Conservation (phyloP, 2,113 vertebrate genomes). For the Semnopithecus entellus region DNA sequence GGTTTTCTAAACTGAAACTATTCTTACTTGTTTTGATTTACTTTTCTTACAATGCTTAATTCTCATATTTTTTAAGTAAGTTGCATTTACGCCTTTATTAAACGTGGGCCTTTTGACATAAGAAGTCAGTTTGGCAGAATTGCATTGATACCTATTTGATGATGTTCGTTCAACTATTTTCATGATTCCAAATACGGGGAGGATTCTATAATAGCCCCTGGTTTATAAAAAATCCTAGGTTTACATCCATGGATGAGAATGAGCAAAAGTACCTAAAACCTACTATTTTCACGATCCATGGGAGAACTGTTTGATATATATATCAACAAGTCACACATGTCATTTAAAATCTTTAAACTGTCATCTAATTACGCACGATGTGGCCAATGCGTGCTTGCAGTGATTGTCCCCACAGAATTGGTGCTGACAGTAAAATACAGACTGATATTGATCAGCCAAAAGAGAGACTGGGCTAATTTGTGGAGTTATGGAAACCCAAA, state of each 20-base stretch:
- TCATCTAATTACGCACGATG: background rate
- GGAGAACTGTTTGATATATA: background rate
- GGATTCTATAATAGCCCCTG: background rate
- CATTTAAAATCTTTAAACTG: background rate
- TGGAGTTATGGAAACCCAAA: background rate
- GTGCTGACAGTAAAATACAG: background rate
- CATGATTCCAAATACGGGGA: background rate
- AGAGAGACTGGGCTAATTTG: background rate
- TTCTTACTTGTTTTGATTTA: background rate
- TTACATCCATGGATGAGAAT: background rate
- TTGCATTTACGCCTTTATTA: background rate
- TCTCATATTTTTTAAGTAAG: conserved; percentile 6
- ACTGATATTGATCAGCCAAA: background rate
- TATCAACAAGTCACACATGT: background rate
- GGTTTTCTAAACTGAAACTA: conserved; percentile 7
- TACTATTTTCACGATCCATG: background rate
- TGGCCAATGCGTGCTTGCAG: background rate
- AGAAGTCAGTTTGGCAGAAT: background rate
- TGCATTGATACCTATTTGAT: background rate
- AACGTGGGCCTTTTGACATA: background rate
- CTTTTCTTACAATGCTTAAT: background rate
- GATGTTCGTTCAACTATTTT: background rate
- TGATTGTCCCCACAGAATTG: background rate
- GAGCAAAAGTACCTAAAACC: background rate
- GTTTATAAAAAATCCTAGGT: background rate